phyloP scores from a whole-genome alignment of 2,113 vertebrate species.

The Centropus unirufus region DNA sequence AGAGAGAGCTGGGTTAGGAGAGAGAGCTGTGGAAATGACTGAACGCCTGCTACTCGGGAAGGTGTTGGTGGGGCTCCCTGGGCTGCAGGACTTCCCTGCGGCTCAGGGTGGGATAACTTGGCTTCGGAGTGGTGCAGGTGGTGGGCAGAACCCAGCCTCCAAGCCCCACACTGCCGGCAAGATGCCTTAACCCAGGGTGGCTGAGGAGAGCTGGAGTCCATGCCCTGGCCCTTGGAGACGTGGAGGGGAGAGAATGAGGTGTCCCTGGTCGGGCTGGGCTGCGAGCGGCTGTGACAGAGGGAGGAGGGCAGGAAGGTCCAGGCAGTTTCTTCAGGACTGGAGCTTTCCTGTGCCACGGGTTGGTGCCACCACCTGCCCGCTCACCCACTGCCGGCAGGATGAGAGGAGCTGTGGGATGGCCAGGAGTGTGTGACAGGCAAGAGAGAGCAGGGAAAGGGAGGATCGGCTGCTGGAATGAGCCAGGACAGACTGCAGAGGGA shows the following conservation, averaged over 20 bases:
- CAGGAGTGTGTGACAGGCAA: too few species aligned
- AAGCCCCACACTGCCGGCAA: accelerated
- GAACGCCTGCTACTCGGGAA: not conserved
- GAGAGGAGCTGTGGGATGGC: not conserved
- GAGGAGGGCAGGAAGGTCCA: not conserved
- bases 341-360: not conserved
- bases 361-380: not conserved
- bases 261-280: not conserved
- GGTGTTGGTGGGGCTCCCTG: not conserved
- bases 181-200: not conserved
- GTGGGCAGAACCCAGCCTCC: not conserved
- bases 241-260: not conserved
- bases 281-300: accelerated
- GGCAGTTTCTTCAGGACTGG: not conserved
- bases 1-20: not conserved
- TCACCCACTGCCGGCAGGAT: not conserved
- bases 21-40: not conserved
- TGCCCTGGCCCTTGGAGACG: not conserved
- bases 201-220: not conserved
- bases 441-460: not conserved
- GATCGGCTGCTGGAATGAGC: not conserved
- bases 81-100: not conserved
- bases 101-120: not conserved
- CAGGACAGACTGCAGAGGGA: not conserved
- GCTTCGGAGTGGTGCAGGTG: not conserved